Base-by-base conservation (phyloP, 1,140 invertebrate genomes). In the Trichonephila clavipes region DNA sequence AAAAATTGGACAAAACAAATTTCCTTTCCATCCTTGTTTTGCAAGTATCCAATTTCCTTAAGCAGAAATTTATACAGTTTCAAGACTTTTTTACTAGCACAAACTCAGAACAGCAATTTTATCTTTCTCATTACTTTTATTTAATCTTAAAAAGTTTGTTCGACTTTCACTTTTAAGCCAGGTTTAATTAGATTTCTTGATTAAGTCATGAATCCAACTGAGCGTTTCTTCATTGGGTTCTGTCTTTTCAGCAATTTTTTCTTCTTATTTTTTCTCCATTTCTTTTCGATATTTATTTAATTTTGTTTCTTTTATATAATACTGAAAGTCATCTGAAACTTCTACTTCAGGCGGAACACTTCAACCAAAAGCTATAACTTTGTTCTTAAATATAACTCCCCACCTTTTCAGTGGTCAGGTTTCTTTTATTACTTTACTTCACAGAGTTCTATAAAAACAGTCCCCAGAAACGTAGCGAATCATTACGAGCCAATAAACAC, bases 371-470 rank as follows among this genome's bases (percentile, higher is more conserved):
- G 24, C 34, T 28, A 77, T 77, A 77, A 77, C 69, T 77, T 77
- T 77, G 69, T 77, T 77, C 69, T 77, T 77, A 77, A 77, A 77
- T 77, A 77, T 77, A 77, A 77, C 69, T 77, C 69, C 34, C 69
- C 69, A 77, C 69, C 69, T 77, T 77, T 77, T 40, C 14, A 28
- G 69, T 18, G 69, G 69, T 77, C 69, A 34, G 28, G 69, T 77
- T 77, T 77, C 69, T 77, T 77, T 77, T 77, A 77, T 77, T 77
- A 77, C 69, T 77, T 77, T 77, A 40, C 69, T 77, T 77, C 28
- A 77, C 69, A 77, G 69, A 28, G 69, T 12, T 77, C 69, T 34
- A 40, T 77, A 77, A 77, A 77, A 77, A 77, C 69, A 77, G 69
- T 40, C 69, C 14, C 44, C 28, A 14, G 69, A 77, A 77, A 77